Evolutionary conservation across 2,888 invertebrate genomes (phyloP).

Genomic region (Tenthredo notha): DNA sequence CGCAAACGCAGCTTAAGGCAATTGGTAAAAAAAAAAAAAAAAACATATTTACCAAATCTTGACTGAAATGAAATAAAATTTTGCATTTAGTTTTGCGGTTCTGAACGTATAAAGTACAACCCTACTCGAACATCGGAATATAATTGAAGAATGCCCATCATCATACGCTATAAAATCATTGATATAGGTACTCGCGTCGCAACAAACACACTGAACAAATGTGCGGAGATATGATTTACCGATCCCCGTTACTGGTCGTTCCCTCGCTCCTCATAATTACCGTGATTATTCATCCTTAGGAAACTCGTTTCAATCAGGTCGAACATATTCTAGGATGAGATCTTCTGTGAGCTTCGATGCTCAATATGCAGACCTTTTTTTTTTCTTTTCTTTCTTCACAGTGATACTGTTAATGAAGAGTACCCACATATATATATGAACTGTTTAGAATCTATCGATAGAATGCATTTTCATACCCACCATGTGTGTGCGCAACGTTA

Average conservation of each 20-base stretch:
- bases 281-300: constrained; percentile 3
- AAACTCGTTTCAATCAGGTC: not conserved
- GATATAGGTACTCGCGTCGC: too few species aligned
- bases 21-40: too few species aligned
- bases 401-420: not conserved
- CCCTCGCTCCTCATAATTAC: not conserved
- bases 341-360: not conserved
- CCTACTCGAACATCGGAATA: not conserved
- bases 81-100: not conserved
- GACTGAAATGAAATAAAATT: not conserved
- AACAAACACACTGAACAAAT: not conserved
- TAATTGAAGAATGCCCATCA: not conserved
- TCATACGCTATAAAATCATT: not conserved
- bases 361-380: not conserved
- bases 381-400: not conserved
- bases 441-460: not conserved
- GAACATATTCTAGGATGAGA: not conserved
- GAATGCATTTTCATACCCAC: not conserved
- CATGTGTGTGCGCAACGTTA: not conserved
- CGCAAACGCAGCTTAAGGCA: not conserved
- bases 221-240: constrained; percentile 3
- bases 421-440: not conserved
- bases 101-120: not conserved
- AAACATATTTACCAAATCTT: not conserved
- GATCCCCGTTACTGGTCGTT: not conserved